A percentile compares a stretch with the other conserved stretches of the same genome.
phyloP scores from a whole-genome alignment of 1,140 invertebrate genomes.

The Geopemphigus sp. region DNA sequence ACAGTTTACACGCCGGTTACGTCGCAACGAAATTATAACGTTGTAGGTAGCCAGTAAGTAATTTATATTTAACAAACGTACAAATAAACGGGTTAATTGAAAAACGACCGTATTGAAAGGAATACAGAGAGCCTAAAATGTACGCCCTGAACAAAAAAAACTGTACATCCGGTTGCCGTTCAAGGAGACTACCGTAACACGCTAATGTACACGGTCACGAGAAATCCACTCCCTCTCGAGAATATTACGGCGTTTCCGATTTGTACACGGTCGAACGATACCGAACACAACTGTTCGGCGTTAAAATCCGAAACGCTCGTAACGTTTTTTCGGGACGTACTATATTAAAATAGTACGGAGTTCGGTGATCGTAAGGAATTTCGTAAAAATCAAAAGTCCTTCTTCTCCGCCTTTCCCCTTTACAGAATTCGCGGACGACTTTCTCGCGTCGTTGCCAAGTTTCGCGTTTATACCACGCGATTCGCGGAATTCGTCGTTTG shows the following conservation, averaged over 20 bases:
- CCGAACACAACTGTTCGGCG: too few relatives aligned
- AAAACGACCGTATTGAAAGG: too few relatives aligned
- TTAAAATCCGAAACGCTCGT: too few relatives aligned
- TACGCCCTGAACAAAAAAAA: neutral
- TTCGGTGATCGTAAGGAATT: neutral
- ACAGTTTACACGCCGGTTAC: too few relatives aligned
- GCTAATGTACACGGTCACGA: neutral
- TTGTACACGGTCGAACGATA: neutral
- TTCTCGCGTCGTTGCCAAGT: constrained; percentile 39
- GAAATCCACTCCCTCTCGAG: neutral
- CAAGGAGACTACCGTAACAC: neutral
- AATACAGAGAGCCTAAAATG: neutral
- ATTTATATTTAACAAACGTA: too few relatives aligned
- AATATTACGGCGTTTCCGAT: neutral
- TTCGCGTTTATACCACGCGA: neutral
- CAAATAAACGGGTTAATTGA: too few relatives aligned
- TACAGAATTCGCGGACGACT: neutral
- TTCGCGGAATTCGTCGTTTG: neutral
- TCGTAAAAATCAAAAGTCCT: neutral
- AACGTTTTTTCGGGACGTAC: too few relatives aligned
- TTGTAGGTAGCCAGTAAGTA: too few relatives aligned
- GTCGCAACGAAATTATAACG: too few relatives aligned
- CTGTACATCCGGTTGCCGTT: constrained; percentile 31
- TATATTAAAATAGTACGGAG: too few relatives aligned
- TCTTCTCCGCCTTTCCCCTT: neutral